phyloP scores from a whole-genome alignment of 2,797 vertebrate genomes.

The Apogon talboti region DNA sequence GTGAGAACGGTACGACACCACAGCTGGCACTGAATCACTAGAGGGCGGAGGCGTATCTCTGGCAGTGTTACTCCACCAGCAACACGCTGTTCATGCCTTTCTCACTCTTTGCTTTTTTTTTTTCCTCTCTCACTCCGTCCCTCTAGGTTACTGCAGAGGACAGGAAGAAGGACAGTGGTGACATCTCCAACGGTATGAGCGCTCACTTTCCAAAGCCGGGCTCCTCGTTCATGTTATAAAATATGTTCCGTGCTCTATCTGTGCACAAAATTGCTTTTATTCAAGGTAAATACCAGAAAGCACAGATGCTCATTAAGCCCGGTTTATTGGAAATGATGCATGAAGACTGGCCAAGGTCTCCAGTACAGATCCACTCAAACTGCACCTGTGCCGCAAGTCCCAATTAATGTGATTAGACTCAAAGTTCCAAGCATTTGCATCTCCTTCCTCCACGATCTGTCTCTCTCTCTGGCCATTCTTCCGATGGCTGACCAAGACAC shows the following conservation, averaged over 20 bases:
- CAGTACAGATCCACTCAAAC: slow-evolving; percentile 19
- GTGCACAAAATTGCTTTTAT: slow-evolving; percentile 1
- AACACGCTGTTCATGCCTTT: slow-evolving; percentile 54
- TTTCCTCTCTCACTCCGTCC: slow-evolving; percentile 38
- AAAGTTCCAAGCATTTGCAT: slow-evolving; percentile 20
- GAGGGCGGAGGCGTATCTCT: slow-evolving; percentile 66
- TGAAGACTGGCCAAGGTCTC: background rate
- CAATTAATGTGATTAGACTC: slow-evolving; percentile 27
- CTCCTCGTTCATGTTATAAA: slow-evolving; percentile 25
- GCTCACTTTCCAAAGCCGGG: slow-evolving; percentile 36
- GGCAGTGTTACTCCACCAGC: slow-evolving; percentile 60
- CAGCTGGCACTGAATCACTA: slow-evolving; percentile 72
- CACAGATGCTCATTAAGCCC: slow-evolving; percentile 18
- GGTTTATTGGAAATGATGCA: background rate
- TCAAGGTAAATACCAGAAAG: slow-evolving; percentile 23
- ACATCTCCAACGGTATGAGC: slow-evolving; percentile 72
- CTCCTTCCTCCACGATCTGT: slow-evolving; percentile 38
- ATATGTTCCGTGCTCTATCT: slow-evolving; percentile 1
- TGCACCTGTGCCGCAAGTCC: slow-evolving; percentile 10
- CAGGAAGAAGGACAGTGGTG: slow-evolving; percentile 70
- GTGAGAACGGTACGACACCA: slow-evolving; percentile 63
- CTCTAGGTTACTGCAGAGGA: slow-evolving; percentile 82
- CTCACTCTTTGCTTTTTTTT: slow-evolving; percentile 35
- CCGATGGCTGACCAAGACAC: slow-evolving; percentile 49
- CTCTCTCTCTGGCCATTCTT: slow-evolving; percentile 42